These are phyloP conservation scores for Capitulum mitella DNA, from an alignment of 2,888 invertebrate species.

Conservation along the genomic window DNA sequence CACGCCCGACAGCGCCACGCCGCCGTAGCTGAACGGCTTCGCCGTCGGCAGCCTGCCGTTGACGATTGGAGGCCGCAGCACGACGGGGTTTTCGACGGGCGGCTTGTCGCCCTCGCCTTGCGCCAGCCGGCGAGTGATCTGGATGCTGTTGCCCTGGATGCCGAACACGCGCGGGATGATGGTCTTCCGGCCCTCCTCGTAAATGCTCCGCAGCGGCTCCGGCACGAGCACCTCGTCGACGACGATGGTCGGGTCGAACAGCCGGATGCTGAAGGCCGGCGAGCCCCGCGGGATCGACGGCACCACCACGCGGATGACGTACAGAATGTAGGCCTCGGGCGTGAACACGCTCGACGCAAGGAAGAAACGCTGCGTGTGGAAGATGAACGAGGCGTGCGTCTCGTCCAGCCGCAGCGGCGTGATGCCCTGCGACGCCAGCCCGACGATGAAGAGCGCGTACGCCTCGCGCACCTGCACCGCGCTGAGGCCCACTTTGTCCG, in stretches of 20 bases:
- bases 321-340: background rate
- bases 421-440: background rate
- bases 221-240: constrained; percentile 5
- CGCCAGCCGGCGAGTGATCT: background rate
- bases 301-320: background rate
- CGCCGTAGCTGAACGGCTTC: background rate
- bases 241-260: background rate
- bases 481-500: background rate
- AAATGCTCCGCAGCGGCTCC: background rate
- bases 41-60: background rate
- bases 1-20: background rate
- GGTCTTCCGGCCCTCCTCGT: background rate
- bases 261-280: background rate
- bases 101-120: background rate
- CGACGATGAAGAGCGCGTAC: background rate
- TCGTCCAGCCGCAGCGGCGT: background rate
- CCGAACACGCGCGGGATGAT: background rate
- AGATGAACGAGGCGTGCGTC: background rate
- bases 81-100: background rate
- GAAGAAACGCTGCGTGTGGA: background rate
- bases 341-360: background rate
- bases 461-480: background rate
- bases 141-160: background rate
- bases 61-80: background rate
- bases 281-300: background rate